Conservation (phyloP, 2,113 vertebrate genomes). For the Notothenia rossii region DNA sequence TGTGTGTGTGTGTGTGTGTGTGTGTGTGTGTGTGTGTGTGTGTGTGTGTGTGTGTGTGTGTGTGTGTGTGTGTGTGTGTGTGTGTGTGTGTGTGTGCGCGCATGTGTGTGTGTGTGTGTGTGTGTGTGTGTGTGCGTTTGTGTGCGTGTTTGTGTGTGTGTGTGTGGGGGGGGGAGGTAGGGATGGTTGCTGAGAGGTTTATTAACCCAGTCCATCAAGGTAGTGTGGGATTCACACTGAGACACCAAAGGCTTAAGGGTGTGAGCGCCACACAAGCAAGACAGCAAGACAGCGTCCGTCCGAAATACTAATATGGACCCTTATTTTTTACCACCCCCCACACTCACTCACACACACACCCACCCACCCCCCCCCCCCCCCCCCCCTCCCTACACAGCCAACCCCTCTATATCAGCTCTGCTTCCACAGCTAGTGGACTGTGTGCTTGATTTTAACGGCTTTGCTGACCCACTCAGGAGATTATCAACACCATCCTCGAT, state of each 20-base stretch:
- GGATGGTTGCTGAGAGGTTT: constrained; percentile 80
- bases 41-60: constrained; percentile 42
- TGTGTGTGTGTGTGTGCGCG: no score
- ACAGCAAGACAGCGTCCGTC: constrained; percentile 74
- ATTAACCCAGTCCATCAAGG: constrained; percentile 85
- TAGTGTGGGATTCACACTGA: constrained; percentile 81
- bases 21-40: constrained; percentile 10
- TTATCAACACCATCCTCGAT: constrained; percentile 13
- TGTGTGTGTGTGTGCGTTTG: not conserved
- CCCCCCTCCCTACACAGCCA: constrained; percentile 23
- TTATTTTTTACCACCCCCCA: constrained; percentile 81
- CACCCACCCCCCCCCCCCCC: no score
- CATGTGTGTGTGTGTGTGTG: constrained; percentile 50
- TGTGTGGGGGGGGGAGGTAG: no score
- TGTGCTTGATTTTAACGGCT: constrained; percentile 57
- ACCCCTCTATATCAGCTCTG: constrained; percentile 43
- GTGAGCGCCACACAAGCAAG: constrained; percentile 82
- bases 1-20: constrained; percentile 18
- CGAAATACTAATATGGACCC: constrained; percentile 83
- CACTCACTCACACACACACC: no score
- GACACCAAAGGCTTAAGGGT: constrained; percentile 83
- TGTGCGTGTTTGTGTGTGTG: constrained; percentile 38
- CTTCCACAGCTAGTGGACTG: constrained; percentile 47
- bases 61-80: constrained; percentile 66
- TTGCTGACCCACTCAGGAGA: constrained; percentile 46